Conservation (phyloP, 1,140 invertebrate genomes). For the Scaptomyza hsui region DNA sequence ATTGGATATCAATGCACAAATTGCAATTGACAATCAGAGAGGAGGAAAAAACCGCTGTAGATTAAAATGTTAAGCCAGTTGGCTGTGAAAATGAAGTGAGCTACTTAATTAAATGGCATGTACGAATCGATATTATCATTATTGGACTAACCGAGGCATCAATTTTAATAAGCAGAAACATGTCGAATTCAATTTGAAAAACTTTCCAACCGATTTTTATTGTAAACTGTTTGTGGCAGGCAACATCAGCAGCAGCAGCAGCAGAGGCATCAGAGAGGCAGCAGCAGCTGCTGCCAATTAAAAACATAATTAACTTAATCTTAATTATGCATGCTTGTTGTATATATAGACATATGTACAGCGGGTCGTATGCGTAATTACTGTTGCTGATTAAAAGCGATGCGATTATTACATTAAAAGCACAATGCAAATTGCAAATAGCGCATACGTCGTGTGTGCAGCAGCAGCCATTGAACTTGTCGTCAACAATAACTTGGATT, state of each 20-base stretch:
- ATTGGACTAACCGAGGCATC: conserved; percentile 14
- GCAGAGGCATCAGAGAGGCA: too few relatives aligned
- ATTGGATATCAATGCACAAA: too few relatives aligned
- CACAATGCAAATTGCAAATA: conserved; percentile 67
- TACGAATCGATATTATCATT: conserved; percentile 5
- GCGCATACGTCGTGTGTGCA: conserved; percentile 38
- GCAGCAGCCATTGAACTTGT: conserved; percentile 73
- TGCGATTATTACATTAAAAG: conserved; percentile 46
- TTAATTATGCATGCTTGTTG: conserved; percentile 62
- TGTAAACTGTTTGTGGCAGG: too few relatives aligned
- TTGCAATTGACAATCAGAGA: not conserved
- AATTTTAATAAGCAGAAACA: conserved; percentile 13
- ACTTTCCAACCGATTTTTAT: too few relatives aligned
- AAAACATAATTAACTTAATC: conserved; percentile 35
- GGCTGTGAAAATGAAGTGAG: conserved; percentile 3
- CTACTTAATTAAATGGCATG: conserved; percentile 22
- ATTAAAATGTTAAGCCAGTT: not conserved
- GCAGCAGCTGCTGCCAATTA: conserved; percentile 43
- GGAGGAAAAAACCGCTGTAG: not conserved
- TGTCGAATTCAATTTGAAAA: conserved; percentile 55
- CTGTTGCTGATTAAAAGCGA: conserved; percentile 62
- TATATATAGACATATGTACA: conserved; percentile 37
- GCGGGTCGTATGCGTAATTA: conserved; percentile 64
- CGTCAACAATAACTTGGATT: conserved; percentile 27
- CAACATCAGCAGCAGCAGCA: too few relatives aligned